Evolutionary conservation across 53 echinoderm and acorn worm species (phyloP), one percentile per base, ranked within the genome.

Genomic region (Apostichopus leukothele): DNA sequence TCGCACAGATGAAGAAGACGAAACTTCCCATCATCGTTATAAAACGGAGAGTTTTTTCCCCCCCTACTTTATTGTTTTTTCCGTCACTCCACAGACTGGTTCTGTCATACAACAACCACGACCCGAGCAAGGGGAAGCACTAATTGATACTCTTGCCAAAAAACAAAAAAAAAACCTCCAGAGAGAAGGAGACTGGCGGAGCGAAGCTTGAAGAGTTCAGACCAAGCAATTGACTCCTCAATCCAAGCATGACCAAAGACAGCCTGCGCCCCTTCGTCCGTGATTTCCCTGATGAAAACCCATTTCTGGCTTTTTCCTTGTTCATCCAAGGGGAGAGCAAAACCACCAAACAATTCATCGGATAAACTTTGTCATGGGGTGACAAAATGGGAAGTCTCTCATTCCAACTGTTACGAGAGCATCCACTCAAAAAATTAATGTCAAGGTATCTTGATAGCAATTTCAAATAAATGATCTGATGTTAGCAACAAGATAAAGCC

Each of bases 241-340:
- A 54, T 54, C 59, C 81, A 81, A 21, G 81, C 81, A 22, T 81
- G 81, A 81, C 81, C 81, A 81, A 81, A 54, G 81, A 81, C 81
- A 81, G 81, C 81, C 81, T 55, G 60, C 81, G 81, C 81, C 81
- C 81, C 81, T 81, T 81, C 54, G 81, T 81, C 81, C 55, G 60
- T 81, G 81, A 81, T 81, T 81, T 81, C 81, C 81, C 81, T 55
- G 55, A 81, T 81, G 81, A 81, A 81, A 81, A 81, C 81, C 81
- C 59, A 81, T 81, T 81, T 81, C 81, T 81, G 81, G 9, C 81
- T 18, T 81, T 59, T 21, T 81, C 81, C 81, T 81, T 81, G 81
- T 52, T 81, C 81, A 55, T 81, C 55, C 59, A 55, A 81, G 60
- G 21, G 23, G 60, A 39, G 39, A 59, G 81, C 59, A 54, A 57